Base-by-base conservation (phyloP, 2,797 vertebrate species). In the Pseudochromis fuscus region DNA sequence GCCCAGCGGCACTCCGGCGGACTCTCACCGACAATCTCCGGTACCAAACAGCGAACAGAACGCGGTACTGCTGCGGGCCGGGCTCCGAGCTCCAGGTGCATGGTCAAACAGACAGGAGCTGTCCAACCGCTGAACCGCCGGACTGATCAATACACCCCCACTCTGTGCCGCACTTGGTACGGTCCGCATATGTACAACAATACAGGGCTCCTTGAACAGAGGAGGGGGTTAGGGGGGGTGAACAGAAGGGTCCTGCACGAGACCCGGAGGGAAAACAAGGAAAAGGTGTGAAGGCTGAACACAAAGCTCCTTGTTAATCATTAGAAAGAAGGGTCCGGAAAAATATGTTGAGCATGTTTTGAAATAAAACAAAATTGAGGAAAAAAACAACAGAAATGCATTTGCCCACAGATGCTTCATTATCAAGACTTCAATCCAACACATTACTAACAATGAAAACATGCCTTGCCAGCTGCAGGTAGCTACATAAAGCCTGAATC, bases 111-210 rank as follows among this genome's bases (percentile, higher is more conserved):
- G 45, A 73, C 46, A 5, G 81, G 72, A 69, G 77, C 81, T 88
- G 63, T 85, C 82, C 82, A 80, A 67, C 72, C 78, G 77, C 81
- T 81, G 64, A 87, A 81, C 52, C 63, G 25, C 28, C 31, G 60
- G 23, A 38, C 21, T 35, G 16, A 68, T 58, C 55, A 16, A 38
- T n/a, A 72, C 62, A 58, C 82, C 83, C 88, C 87, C 50, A 18
- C 45, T 46, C 35, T 44, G 0, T 21, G 21, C 4, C 0, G n/a
- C 3, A 67, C 28, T 79, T 92, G 90, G 91, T 92, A 91, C 61
- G 65, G 55, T 77, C 91, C 84, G 38, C n/a, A 21, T 38, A 33
- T 46, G 27, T 52, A 52, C 67, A 75, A 81, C 76, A 87, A 77
- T 69, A 56, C 55, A 51, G 57, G 52, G 45, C 40, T 66, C 60